Evolutionary conservation across 2,797 vertebrate genomes (phyloP).

Genomic region (Myiotriccus ornatus): DNA sequence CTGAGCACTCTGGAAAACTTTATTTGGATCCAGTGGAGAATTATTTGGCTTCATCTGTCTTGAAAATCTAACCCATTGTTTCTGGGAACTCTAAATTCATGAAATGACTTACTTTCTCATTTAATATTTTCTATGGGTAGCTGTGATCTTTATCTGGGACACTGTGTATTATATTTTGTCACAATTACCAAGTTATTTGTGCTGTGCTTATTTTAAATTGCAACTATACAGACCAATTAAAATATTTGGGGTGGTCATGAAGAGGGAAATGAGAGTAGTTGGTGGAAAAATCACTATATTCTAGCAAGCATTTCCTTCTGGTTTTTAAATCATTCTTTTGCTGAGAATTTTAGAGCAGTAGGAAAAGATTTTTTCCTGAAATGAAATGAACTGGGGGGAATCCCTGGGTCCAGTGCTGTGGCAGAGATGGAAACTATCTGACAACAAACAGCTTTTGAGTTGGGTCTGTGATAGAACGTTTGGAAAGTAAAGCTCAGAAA

Average conservation of each 20-base stretch:
- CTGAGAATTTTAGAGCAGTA: neutral
- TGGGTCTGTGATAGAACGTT: neutral
- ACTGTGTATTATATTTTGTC: slow-evolving; percentile 36
- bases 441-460: neutral
- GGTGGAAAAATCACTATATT: slow-evolving; percentile 23
- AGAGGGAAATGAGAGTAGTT: slow-evolving; percentile 6
- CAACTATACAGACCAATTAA: neutral
- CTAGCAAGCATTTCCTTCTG: slow-evolving; percentile 38
- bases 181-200: slow-evolving; percentile 30
- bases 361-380: neutral
- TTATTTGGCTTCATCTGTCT: slow-evolving; percentile 40
- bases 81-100: slow-evolving; percentile 51
- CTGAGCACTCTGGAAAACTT: slow-evolving; percentile 40
- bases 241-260: slow-evolving; percentile 5
- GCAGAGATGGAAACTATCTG: neutral
- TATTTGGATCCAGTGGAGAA: slow-evolving; percentile 42
- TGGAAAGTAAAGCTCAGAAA: neutral
- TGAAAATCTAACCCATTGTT: slow-evolving; percentile 52
- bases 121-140: slow-evolving; percentile 38
- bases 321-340: slow-evolving; percentile 2
- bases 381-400: neutral
- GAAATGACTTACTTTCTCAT: slow-evolving; percentile 16
- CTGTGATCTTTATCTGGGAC: slow-evolving; percentile 58
- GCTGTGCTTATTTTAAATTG: slow-evolving; percentile 43
- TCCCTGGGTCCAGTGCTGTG: neutral